Percentiles rank a stretch among this genome's conserved stretches.
phyloP scores from a whole-genome alignment of 2,113 vertebrate genomes.

The Erythrolamprus reginae region DNA sequence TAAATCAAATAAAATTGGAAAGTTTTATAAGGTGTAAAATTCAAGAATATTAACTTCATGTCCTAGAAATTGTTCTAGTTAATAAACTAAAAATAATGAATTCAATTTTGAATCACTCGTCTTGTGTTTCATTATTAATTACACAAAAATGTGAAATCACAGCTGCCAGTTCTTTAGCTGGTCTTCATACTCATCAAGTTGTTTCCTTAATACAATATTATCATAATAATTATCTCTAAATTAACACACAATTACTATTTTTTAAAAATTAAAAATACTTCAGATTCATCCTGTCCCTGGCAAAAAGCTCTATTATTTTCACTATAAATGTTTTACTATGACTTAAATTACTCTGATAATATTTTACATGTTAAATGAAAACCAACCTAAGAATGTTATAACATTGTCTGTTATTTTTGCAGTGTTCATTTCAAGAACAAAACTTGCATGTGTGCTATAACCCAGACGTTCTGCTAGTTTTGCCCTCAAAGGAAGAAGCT shows the following conservation, averaged over 20 bases:
- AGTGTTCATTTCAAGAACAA: constrained; percentile 91
- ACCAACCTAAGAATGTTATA: constrained; percentile 81
- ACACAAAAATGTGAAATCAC: neutral
- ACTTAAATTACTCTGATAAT: neutral
- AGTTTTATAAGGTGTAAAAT: neutral
- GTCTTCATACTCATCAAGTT: neutral
- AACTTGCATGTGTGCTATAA: constrained; percentile 84
- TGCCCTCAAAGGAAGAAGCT: constrained; percentile 80
- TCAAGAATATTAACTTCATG: neutral
- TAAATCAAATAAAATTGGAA: neutral
- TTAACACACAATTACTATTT: neutral
- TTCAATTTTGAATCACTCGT: neutral
- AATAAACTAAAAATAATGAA: neutral
- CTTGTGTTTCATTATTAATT: neutral
- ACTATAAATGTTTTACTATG: constrained; percentile 12
- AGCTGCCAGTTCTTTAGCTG: neutral
- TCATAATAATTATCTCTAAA: neutral
- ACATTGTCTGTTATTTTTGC: constrained; percentile 83
- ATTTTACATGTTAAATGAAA: constrained; percentile 27
- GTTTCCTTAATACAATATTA: neutral
- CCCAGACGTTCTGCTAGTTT: constrained; percentile 83
- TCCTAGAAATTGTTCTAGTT: neutral
- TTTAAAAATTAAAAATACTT: neutral
- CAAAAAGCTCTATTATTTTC: neutral
- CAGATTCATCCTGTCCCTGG: constrained; percentile 7